A percentile compares a stretch with the other conserved stretches of the same genome.
phyloP scores from a whole-genome alignment of 2,113 vertebrate genomes.

The Forbesichthys agassizii region DNA sequence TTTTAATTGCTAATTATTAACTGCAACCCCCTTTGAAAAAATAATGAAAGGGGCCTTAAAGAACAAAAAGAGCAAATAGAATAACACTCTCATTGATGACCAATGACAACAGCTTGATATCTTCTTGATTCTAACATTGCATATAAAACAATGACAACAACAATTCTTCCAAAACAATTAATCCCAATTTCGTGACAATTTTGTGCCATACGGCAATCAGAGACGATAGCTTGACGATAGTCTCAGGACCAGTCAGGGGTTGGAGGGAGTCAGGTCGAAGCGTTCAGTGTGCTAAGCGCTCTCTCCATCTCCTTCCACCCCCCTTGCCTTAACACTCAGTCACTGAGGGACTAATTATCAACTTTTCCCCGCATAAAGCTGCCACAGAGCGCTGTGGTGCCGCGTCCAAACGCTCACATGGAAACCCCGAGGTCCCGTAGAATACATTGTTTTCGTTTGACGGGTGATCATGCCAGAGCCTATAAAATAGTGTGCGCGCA shows the following conservation, averaged over 20 bases:
- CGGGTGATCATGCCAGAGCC: constrained; percentile 70
- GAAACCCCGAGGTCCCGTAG: constrained; percentile 91
- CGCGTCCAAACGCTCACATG: constrained; percentile 81
- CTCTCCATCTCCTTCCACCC: constrained; percentile 73
- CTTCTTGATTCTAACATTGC: constrained; percentile 6
- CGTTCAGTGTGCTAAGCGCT: constrained; percentile 75
- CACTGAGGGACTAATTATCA: constrained; percentile 99
- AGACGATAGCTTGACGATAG: constrained; percentile 2
- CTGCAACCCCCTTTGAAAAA: constrained; percentile 59
- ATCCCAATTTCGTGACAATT: not conserved
- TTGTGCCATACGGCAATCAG: not conserved
- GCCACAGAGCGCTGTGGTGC: constrained; percentile 77
- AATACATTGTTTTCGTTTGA: constrained; percentile 89
- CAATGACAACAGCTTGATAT: constrained; percentile 50
- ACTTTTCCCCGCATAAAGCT: constrained; percentile 88
- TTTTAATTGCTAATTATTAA: constrained; percentile 81
- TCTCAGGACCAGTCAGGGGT: constrained; percentile 17
- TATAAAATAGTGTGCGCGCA: constrained; percentile 32
- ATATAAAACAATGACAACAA: not conserved
- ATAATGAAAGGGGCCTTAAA: constrained; percentile 40
- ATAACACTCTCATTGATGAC: constrained; percentile 22
- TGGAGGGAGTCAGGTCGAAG: constrained; percentile 61
- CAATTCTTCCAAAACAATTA: constrained; percentile 2
- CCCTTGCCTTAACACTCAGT: constrained; percentile 85
- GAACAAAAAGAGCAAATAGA: constrained; percentile 4